phyloP scores from a whole-genome alignment of 92 coral and sea anemone genomes.

The Pocillopora grandis region DNA sequence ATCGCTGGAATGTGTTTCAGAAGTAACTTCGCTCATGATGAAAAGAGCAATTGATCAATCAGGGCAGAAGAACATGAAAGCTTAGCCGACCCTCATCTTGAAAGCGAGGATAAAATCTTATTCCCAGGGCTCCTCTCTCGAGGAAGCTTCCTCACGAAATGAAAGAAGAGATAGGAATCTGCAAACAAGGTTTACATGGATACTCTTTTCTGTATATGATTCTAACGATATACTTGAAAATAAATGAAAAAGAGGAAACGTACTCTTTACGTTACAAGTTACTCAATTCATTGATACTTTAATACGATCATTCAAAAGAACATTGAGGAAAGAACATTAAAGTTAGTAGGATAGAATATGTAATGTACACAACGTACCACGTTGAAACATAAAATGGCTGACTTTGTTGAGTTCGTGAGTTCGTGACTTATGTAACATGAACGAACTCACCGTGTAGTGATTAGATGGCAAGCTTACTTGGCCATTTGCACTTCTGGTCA shows the following conservation, averaged over 20 bases:
- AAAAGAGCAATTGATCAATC: background rate
- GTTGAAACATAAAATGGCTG: background rate
- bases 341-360: background rate
- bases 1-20: no score
- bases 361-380: background rate
- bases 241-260: no score
- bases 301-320: no score
- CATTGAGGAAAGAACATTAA: no score
- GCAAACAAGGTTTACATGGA: no score
- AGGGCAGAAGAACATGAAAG: background rate
- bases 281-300: no score
- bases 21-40: background rate
- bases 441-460: background rate
- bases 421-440: background rate
- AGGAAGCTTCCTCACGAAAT: no score
- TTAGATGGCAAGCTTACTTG: conserved; percentile 83
- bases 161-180: no score
- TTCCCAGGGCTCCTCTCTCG: no score
- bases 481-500: conserved; percentile 88
- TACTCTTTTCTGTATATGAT: no score
- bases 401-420: background rate
- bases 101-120: background rate
- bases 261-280: no score
- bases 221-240: no score
- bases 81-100: background rate